Base-by-base conservation (phyloP, 2,113 vertebrate genomes). In the Manacus vitellinus region DNA sequence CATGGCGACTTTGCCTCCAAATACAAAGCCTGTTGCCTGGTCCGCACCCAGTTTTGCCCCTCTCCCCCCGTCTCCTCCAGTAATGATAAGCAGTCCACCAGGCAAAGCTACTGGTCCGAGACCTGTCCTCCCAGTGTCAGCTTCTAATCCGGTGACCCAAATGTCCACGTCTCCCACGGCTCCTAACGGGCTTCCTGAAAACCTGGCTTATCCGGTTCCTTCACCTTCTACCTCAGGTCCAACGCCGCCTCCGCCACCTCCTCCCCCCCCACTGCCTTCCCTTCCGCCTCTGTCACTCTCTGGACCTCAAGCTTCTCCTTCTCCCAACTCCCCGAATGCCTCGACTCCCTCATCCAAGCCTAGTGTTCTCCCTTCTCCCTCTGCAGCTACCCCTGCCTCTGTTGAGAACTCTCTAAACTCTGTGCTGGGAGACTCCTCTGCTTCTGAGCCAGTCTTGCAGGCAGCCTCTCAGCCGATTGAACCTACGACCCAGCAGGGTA, bases 321-420 rank as follows among this genome's bases (percentile, higher is more conserved):
- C 98, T 98, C 98, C 98, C 88, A 97, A 97, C 97, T 97, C 97
- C 97, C 98, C 98, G 94, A 92, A 97, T 98, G 96, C 98, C 97
- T 98, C 98, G 75, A 97, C 99, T 98, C 98, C 99, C 98, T 99
- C 99, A 98, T 99, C 98, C 99, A 99, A 99, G 99, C 98, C 99
- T 99, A 98, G 99, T 99, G 99, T 99, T 99, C 98, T 99, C 98
- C 99, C 99, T 99, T 99, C 99, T 99, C 99, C 99, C 98, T 99
- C 98, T 99, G 98, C 99, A 99, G 99, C 98, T 97, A 98, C 97
- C 98, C 98, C 98, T 97, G 98, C 98, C 98, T 98, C 98, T 99
- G 98, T 98, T 98, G 98, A 99, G 98, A 98, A 98, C 97, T 98
- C 98, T 98, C 98, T 98, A 98, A 98, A 98, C 97, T 98, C 98